Evolutionary conservation across 2,113 vertebrate genomes (phyloP), one percentile per base, ranked within the genome.

Genomic region (Girardinichthys multiradiatus): DNA sequence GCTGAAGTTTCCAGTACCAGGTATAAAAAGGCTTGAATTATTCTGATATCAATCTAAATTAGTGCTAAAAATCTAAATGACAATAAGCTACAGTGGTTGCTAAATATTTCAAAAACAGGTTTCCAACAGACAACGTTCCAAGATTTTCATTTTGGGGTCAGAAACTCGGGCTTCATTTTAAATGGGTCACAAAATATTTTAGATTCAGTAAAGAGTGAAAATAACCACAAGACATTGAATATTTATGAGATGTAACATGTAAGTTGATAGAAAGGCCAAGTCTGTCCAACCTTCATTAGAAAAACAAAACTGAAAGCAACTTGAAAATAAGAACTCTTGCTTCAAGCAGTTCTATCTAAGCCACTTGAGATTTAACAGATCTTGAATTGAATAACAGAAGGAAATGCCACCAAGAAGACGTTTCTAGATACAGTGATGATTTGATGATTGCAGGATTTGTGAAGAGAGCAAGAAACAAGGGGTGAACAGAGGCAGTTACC

Each of bases 401-500:
- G n/a, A 42, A 15, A n/a, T 13, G n/a, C 2, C 30, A 27, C 68
- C 15, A 59, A 57, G 51, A 74, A 60, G 72, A 68, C 19, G 66
- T 39, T 39, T n/a, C 31, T 12, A 33, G 75, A 35, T 60, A 59
- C 15, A 35, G 17, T 29, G 10, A 70, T 26, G 64, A 71, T 57
- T 45, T 1, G 15, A 77, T 74, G 79, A 80, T 24, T 45, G 77
- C 71, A 82, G 68, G 78, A 39, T 45, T 70, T 5, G 72, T 72
- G 81, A 87, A 77, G 82, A 66, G 72, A 83, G 63, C 39, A 13
- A 69, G 68, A 82, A 78, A 72, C 75, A 66, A 54, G 48, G 86
- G 74, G 82, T 75, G 31, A 62, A 62, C 9, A 62, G 66, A 92
- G 82, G 42, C 76, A 91, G 91, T 97, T 97, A 97, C 96, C 96